These are phyloP conservation scores for Ambastaia sidthimunki DNA, from an alignment of 2,797 vertebrate species.

Conservation along the genomic window DNA sequence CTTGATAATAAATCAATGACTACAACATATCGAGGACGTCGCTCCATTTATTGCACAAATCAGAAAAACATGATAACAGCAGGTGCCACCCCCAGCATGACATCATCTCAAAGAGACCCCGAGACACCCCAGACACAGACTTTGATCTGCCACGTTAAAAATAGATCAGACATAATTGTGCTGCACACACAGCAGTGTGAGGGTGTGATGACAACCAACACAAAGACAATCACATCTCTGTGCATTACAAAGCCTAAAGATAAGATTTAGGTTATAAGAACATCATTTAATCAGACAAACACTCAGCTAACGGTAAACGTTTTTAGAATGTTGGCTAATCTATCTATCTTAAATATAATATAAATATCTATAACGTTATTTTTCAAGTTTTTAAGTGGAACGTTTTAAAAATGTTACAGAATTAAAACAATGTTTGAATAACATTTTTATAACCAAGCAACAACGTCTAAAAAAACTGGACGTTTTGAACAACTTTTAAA, in stretches of 20 bases:
- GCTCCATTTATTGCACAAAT: neutral
- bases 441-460: too few species aligned
- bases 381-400: too few species aligned
- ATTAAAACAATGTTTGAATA: too few species aligned
- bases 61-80: neutral
- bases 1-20: neutral
- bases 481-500: too few species aligned
- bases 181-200: neutral
- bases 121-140: neutral
- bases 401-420: too few species aligned
- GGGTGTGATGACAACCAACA: neutral
- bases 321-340: too few species aligned
- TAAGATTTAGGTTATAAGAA: neutral
- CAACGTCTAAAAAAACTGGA: too few species aligned
- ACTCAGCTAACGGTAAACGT: too few species aligned
- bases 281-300: too few species aligned
- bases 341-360: too few species aligned
- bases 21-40: neutral
- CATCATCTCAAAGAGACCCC: neutral
- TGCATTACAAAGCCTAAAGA: neutral
- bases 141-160: neutral
- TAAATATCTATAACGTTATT: too few species aligned
- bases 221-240: neutral
- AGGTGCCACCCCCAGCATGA: neutral
- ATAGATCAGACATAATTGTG: neutral